Evolutionary conservation across 2,113 vertebrate species (phyloP).

Genomic region (Vidua chalybeata): DNA sequence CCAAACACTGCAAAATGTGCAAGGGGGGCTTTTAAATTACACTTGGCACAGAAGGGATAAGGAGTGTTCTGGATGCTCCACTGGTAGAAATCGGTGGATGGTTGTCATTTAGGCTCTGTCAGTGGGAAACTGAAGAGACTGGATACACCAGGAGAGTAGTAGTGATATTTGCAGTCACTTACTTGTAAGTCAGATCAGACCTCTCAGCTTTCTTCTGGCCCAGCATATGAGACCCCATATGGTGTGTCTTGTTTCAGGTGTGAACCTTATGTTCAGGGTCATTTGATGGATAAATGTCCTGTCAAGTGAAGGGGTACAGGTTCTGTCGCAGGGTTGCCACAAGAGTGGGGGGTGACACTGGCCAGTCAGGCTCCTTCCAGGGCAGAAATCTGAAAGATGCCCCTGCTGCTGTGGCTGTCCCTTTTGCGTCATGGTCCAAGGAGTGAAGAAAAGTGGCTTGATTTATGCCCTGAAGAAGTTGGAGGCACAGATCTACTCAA

Average conservation of each 20-base stretch:
- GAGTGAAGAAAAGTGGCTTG: background rate
- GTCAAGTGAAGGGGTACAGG: background rate
- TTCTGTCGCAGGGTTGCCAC: background rate
- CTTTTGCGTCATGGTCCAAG: background rate
- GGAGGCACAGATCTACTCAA: background rate
- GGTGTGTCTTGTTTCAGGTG: background rate
- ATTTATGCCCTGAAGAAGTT: background rate
- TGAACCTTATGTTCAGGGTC: background rate
- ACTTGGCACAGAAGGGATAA: background rate
- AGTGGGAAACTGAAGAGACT: background rate
- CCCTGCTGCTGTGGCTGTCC: background rate
- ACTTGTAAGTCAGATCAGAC: background rate
- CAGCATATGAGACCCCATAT: background rate
- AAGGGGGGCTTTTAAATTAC: background rate
- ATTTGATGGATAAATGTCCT: background rate
- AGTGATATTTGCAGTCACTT: background rate
- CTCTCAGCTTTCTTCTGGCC: constrained; percentile 8
- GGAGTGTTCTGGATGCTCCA: background rate
- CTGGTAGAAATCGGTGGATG: background rate
- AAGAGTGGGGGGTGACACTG: background rate
- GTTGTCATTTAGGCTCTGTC: background rate
- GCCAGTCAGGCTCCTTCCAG: background rate
- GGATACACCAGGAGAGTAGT: background rate
- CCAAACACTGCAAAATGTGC: background rate
- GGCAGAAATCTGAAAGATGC: background rate